Percentiles rank a stretch among this genome's conserved stretches.
These are phyloP conservation scores for Labeo rohita DNA, from an alignment of 2,113 vertebrate species.

Conservation along the genomic window DNA sequence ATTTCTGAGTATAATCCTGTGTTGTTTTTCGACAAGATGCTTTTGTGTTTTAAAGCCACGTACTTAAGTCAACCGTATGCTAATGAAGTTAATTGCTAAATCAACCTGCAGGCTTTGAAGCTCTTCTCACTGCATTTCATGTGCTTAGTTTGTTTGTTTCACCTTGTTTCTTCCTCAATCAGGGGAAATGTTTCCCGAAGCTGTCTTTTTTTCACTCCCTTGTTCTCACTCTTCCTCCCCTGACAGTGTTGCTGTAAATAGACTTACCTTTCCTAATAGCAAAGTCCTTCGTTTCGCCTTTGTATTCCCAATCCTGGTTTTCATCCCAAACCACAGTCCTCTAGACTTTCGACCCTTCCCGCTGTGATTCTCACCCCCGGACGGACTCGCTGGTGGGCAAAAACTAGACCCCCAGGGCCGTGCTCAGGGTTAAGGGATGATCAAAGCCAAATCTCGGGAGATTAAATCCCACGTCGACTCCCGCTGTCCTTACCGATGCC, in stretches of 20 bases:
- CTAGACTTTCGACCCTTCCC: neutral
- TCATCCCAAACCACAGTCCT: constrained; percentile 21
- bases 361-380: neutral
- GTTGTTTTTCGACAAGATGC: constrained; percentile 24
- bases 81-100: constrained; percentile 63
- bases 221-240: constrained; percentile 59
- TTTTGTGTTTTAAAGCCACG: constrained; percentile 45
- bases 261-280: constrained; percentile 71
- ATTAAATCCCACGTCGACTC: constrained; percentile 13
- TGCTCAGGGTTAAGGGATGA: constrained; percentile 34
- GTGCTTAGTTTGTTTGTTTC: constrained; percentile 61
- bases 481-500: neutral
- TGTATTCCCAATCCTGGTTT: constrained; percentile 49
- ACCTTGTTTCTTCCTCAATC: constrained; percentile 55
- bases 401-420: neutral
- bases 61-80: constrained; percentile 64
- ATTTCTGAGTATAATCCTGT: constrained; percentile 58
- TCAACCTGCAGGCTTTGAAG: constrained; percentile 66
- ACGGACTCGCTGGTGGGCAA: neutral
- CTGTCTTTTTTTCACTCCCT: constrained; percentile 25
- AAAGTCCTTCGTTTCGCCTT: constrained; percentile 60
- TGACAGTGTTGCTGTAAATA: constrained; percentile 70
- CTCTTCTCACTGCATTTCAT: constrained; percentile 44
- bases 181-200: constrained; percentile 62
- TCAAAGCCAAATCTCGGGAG: constrained; percentile 6